Evolutionary conservation across 1,140 invertebrate species (phyloP).

Genomic region (Limonius californicus): DNA sequence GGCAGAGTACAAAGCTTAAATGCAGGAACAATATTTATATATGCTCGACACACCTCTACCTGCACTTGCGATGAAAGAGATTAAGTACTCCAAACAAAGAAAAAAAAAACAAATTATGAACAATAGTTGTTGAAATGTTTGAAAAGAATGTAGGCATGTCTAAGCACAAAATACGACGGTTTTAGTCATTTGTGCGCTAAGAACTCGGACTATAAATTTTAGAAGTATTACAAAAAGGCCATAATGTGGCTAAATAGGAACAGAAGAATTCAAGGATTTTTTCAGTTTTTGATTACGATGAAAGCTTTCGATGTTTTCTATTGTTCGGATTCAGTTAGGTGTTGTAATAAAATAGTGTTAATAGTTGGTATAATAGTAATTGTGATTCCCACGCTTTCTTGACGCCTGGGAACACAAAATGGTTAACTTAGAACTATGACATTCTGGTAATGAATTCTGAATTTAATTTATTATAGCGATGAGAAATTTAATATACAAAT

Average conservation of each 20-base stretch:
- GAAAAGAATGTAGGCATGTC: neutral
- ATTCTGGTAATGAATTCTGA: too few relatives aligned
- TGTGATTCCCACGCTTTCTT: too few relatives aligned
- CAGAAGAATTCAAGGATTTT: too few relatives aligned
- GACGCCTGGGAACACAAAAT: too few relatives aligned
- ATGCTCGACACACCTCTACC: conserved; percentile 1
- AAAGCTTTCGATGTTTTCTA: neutral
- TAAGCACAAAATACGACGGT: neutral
- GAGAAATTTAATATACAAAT: too few relatives aligned
- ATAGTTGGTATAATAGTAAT: too few relatives aligned
- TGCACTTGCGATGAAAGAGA: neutral
- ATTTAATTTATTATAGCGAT: too few relatives aligned
- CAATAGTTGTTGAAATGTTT: conserved; percentile 11
- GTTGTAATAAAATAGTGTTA: too few relatives aligned
- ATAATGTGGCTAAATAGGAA: too few relatives aligned
- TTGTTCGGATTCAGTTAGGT: neutral
- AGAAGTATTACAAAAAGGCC: neutral
- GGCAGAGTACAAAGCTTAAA: neutral
- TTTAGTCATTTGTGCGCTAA: neutral
- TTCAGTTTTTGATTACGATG: too few relatives aligned
- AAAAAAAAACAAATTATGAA: conserved; percentile 12
- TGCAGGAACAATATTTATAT: neutral
- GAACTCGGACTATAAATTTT: neutral
- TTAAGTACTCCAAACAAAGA: neutral
- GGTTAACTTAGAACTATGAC: too few relatives aligned